A percentile compares a stretch with the other conserved stretches of the same genome.
Conservation (phyloP, 2,113 vertebrate genomes). For the Grammomys surdaster region DNA sequence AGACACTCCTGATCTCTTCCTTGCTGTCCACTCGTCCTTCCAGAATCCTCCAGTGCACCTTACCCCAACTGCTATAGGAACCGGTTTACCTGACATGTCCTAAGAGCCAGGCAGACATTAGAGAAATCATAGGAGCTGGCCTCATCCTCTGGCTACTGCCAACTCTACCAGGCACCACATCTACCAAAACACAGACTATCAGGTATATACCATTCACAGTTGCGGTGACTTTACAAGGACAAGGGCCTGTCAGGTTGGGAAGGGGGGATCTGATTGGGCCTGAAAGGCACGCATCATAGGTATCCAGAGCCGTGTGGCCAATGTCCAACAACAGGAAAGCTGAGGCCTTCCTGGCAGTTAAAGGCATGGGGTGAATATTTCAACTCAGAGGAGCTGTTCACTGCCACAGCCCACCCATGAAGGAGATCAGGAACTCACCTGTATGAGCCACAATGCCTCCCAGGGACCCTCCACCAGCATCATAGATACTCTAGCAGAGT, state of each 20-base stretch:
- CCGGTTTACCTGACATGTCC: neutral
- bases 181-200: neutral
- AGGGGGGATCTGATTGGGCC: neutral
- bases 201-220: neutral
- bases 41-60: neutral
- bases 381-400: neutral
- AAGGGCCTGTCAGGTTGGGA: neutral
- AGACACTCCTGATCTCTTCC: neutral
- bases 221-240: neutral
- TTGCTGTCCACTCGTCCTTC: neutral
- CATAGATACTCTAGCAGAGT: neutral
- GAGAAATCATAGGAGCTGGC: neutral
- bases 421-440: neutral
- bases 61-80: neutral
- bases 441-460: neutral
- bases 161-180: neutral
- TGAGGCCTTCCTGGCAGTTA: neutral
- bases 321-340: neutral
- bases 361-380: neutral
- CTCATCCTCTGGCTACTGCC: neutral
- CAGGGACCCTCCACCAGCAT: neutral
- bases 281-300: neutral
- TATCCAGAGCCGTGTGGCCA: neutral
- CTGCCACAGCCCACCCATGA: neutral
- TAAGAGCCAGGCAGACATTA: neutral